Evolutionary conservation across 2,113 vertebrate genomes (phyloP), one percentile per base, ranked within the genome.

Genomic region (Lipotes vexillifer): DNA sequence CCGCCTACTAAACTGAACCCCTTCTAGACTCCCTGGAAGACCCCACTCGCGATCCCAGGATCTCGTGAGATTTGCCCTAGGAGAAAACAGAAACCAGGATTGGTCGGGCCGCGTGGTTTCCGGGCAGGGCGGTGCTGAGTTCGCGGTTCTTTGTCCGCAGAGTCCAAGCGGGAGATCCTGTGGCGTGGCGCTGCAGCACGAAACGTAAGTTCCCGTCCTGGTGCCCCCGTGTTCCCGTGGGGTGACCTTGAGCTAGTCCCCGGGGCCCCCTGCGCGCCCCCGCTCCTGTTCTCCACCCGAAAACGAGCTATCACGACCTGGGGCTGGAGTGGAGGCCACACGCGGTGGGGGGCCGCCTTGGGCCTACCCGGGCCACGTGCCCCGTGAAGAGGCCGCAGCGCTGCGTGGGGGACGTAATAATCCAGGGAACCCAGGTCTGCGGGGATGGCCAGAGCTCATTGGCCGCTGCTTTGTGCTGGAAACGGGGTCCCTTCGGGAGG

Each of bases 221-320:
- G 1, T 8, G 17, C 3, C 31, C 8, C 15, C 1, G 3, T 7
- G 25, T 23, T 25, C 38, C 10, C 31, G 0, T 13, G 6, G 2
- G 10, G n/a, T 46, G 59, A 61, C 15, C 33, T 52, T n/a, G 36
- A 29, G 3, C 27, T 25, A 2, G 3, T 52, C 20, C 2, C 36
- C 4, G 1, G 21, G 2, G 1, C 23, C 0, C 25, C 36, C 3
- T 0, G 5, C 11, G 2, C 1, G 10, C 0, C 20, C 49, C 8
- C 3, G 8, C 15, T 6, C 71, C 13, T 11, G 0, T 74, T 38
- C 69, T 4, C 6, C 11, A 0, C n/a, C 7, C 6, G 63, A 36
- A 82, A 68, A 29, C n/a, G 65, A 23, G 33, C 71, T 57, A 1
- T 8, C 3, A 0, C 6, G 27, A 14, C 29, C 1, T 4, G 41